Percentiles rank a stretch among this genome's conserved stretches.
These are phyloP conservation scores for Actinopyga echinites DNA, from an alignment of 53 echinoderm and acorn worm species.

Conservation along the genomic window DNA sequence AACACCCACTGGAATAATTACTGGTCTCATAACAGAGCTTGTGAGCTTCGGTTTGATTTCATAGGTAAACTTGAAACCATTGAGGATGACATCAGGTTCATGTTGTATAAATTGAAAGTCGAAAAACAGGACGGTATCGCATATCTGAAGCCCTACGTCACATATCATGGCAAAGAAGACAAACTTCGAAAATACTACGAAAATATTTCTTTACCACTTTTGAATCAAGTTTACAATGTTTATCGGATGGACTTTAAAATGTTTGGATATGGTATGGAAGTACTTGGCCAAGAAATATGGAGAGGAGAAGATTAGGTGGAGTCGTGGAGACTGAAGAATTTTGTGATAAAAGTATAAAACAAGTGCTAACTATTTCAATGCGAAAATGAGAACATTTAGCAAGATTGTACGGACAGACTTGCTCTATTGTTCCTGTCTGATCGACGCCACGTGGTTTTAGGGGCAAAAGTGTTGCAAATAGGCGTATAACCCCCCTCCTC, in stretches of 20 bases:
- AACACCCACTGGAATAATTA: conserved; percentile 29
- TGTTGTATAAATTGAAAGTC: conserved; percentile 28
- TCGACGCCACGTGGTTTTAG: too few species aligned
- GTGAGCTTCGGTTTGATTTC: conserved; percentile 26
- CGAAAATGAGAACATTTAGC: too few species aligned
- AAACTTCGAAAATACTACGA: background rate
- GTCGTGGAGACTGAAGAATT: too few species aligned
- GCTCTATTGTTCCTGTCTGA: too few species aligned
- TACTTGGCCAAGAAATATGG: background rate
- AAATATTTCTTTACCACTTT: background rate
- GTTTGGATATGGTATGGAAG: conserved; percentile 24
- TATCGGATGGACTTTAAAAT: conserved; percentile 13
- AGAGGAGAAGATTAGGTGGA: background rate
- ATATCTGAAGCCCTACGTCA: too few species aligned
- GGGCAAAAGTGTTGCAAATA: too few species aligned
- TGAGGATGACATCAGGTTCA: conserved; percentile 2
- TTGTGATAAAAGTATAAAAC: too few species aligned
- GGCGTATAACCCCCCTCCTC: too few species aligned
- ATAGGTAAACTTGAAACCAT: conserved; percentile 34
- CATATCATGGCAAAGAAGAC: conserved; percentile 2
- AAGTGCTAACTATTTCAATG: too few species aligned
- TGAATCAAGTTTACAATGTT: background rate
- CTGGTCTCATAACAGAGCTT: conserved; percentile 29
- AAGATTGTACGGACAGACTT: too few species aligned
- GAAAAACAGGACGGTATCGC: background rate